A percentile compares a stretch with the other conserved stretches of the same genome.
Evolutionary conservation across 35 echinoderm and acorn worm genomes (phyloP).

Genomic region (Hemicentrotus pulcherrimus): DNA sequence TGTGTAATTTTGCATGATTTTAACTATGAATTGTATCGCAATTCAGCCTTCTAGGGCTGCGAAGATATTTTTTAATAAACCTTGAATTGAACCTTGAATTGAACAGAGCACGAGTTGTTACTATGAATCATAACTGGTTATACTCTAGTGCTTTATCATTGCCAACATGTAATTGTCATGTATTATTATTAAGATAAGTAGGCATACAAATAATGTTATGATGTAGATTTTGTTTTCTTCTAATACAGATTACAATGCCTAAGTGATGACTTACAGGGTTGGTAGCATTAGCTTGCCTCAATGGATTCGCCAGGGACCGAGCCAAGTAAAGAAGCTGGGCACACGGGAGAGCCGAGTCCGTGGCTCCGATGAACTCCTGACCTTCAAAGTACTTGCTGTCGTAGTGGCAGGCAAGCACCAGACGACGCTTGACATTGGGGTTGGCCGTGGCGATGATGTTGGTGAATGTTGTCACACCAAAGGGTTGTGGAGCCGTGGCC

Average conservation of each 20-base stretch:
- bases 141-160: too few species aligned
- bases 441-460: conserved; percentile 87
- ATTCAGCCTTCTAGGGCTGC: background rate
- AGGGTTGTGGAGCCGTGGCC: conserved; percentile 45
- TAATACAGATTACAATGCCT: too few species aligned
- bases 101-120: too few species aligned
- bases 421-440: conserved; percentile 64
- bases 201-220: too few species aligned
- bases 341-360: conserved; percentile 92
- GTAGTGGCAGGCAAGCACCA: conserved; percentile 93
- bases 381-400: conserved; percentile 79
- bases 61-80: background rate
- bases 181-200: background rate
- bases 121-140: too few species aligned
- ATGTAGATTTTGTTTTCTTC: too few species aligned
- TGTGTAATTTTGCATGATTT: too few species aligned
- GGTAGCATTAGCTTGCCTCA: conserved; percentile 50
- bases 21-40: too few species aligned
- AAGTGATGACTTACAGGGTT: conserved; percentile 38
- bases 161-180: background rate
- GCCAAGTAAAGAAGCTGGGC: conserved; percentile 84
- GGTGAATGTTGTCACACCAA: conserved; percentile 64
- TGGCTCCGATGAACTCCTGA: conserved; percentile 85
- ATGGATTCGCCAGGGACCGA: conserved; percentile 37
- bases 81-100: background rate